These are phyloP conservation scores for Hemicordylus capensis DNA, from an alignment of 2,113 vertebrate genomes.

Conservation along the genomic window DNA sequence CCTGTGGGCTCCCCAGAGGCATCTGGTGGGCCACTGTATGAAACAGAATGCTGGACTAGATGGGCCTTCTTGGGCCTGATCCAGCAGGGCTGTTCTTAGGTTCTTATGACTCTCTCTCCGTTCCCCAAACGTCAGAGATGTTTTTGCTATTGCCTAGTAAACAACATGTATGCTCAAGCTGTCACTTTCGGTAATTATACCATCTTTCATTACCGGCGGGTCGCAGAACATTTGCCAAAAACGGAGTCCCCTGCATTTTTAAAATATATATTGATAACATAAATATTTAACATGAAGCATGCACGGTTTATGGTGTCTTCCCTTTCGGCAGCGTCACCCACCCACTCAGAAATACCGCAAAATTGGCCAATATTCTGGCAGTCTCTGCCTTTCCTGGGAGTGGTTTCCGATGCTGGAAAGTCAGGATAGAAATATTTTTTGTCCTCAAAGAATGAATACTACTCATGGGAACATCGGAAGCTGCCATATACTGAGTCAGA, in stretches of 20 bases:
- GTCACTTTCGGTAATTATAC: conserved; percentile 6
- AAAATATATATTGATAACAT: background rate
- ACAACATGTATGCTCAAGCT: conserved; percentile 30
- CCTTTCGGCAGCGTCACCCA: background rate
- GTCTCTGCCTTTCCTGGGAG: background rate
- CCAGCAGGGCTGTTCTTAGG: no score
- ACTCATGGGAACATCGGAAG: no score
- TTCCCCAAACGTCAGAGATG: conserved; percentile 15
- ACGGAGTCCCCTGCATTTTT: background rate
- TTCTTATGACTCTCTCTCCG: no score
- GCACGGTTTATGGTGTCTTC: background rate
- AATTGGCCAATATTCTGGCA: background rate
- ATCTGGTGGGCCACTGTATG: no score
- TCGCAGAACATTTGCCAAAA: background rate
- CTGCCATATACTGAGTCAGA: no score
- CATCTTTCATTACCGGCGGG: conserved; percentile 8
- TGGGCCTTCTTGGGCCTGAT: no score
- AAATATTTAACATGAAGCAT: background rate
- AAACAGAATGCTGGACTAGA: no score
- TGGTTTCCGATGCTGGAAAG: background rate
- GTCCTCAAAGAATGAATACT: no score
- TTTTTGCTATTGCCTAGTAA: background rate
- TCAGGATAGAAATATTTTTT: no score
- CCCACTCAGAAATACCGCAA: background rate
- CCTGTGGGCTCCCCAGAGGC: no score